Base-by-base conservation (phyloP, 2,113 vertebrate genomes). In the Chroicocephalus ridibundus region DNA sequence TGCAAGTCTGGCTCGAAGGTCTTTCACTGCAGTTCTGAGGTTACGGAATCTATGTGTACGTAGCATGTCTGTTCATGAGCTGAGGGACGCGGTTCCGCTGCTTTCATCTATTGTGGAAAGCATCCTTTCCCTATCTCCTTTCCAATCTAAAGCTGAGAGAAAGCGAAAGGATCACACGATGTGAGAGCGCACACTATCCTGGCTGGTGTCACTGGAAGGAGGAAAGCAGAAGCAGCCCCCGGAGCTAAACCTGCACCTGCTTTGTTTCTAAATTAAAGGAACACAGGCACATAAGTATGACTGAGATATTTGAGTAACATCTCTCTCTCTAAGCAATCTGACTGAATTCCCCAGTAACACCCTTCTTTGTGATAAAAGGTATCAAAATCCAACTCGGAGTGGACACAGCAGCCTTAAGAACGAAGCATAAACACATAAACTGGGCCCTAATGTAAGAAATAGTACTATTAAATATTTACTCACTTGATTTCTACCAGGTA, bases 401-500 rank as follows among this genome's bases (percentile, higher is more conserved):
- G 22, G 93, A 74, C 54, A 77, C 9, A 87, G 5, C 15, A 51
- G 68, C 26, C 42, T 88, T 57, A 66, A 66, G n/a, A 90, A 77
- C 3, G 8, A 78, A 79, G 42, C 6, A 86, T 36, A 90, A 57
- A 13, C 42, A 51, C 90, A 46, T 68, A 80, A 88, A 64, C 11
- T n/a, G 25, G 47, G 19, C 29, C 31, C 16, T 61, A 26, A 36
- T 21, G 17, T 88, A 92, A 60, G n/a, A 32, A 62, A 49, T 25
- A 65, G 7, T 51, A 80, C 21, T 15, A 49, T 29, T 38, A 81
- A 82, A 32, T 25, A 66, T 62, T 68, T 68, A 97, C 98, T 91
- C 82, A 99, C 99, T 97, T 99, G 98, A 90, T 99, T 99, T 93
- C 91, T 98, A 38, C 64, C 78, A n/a, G 97, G 92, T 16, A 86